Percentiles rank a stretch among this genome's conserved stretches.
Conservation (phyloP, 2,113 vertebrate species). For the Bos taurus region DNA sequence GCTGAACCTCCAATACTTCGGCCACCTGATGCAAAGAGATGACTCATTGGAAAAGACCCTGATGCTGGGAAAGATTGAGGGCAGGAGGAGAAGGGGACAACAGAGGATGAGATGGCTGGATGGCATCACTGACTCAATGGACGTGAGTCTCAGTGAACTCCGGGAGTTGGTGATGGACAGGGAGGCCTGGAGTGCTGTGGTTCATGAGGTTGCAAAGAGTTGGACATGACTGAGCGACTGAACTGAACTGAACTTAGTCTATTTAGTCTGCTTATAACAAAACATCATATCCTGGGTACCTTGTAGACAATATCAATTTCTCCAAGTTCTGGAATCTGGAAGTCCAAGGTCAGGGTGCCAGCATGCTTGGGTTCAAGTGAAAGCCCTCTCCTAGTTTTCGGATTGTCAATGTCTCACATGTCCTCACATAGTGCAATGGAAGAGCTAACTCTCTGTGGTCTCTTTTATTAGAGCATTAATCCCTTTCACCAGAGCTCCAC, state of each 20-base stretch:
- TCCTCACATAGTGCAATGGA: too few species aligned
- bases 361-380: background rate
- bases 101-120: too few species aligned
- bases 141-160: too few species aligned
- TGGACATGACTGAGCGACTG: rapidly evolving
- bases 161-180: too few species aligned
- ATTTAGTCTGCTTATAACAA: background rate
- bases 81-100: too few species aligned
- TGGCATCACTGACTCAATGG: too few species aligned
- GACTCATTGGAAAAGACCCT: too few species aligned
- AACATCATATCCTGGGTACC: background rate
- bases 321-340: background rate
- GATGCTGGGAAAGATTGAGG: too few species aligned
- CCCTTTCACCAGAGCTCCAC: background rate
- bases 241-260: background rate
- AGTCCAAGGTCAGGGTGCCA: background rate
- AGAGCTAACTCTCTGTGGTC: background rate
- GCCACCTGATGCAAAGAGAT: too few species aligned
- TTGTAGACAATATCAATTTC: background rate
- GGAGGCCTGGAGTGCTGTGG: too few species aligned
- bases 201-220: too few species aligned
- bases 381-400: background rate
- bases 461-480: background rate
- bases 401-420: background rate
- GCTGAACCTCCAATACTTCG: too few species aligned